These are phyloP conservation scores for Python bivittatus DNA, from an alignment of 2,113 vertebrate genomes.

Conservation along the genomic window DNA sequence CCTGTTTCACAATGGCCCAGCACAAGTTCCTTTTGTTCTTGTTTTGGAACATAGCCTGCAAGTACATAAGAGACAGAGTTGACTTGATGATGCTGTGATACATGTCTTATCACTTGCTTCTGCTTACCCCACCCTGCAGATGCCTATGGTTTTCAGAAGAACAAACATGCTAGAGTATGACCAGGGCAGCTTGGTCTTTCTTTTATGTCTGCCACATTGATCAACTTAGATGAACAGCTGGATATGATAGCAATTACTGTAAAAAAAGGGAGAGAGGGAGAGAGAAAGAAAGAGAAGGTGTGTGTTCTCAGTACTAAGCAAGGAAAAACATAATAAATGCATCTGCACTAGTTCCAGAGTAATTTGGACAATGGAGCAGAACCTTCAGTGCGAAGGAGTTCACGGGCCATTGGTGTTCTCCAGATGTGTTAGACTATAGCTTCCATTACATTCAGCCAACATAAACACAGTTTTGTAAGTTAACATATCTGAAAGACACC, in stretches of 20 bases:
- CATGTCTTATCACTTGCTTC: neutral
- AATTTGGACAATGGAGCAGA: neutral
- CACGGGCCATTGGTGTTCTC: neutral
- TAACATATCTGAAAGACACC: neutral
- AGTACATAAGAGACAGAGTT: neutral
- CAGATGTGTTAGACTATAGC: neutral
- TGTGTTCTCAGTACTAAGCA: neutral
- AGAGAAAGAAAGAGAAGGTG: neutral
- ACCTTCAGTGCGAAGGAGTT: neutral
- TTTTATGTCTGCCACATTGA: neutral
- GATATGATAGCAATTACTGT: neutral
- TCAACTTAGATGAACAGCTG: neutral
- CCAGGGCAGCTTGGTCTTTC: neutral
- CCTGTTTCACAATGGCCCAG: neutral
- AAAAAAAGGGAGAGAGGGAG: neutral
- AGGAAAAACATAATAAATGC: neutral
- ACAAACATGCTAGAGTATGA: neutral
- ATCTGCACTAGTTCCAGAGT: neutral
- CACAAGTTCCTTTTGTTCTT: neutral
- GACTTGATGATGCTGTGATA: neutral
- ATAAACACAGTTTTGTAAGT: neutral
- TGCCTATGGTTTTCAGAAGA: neutral
- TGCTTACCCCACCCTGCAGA: neutral
- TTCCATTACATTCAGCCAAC: neutral
- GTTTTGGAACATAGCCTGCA: neutral